phyloP scores from a whole-genome alignment of 2,888 invertebrate species.

The Hydriomena furcata region DNA sequence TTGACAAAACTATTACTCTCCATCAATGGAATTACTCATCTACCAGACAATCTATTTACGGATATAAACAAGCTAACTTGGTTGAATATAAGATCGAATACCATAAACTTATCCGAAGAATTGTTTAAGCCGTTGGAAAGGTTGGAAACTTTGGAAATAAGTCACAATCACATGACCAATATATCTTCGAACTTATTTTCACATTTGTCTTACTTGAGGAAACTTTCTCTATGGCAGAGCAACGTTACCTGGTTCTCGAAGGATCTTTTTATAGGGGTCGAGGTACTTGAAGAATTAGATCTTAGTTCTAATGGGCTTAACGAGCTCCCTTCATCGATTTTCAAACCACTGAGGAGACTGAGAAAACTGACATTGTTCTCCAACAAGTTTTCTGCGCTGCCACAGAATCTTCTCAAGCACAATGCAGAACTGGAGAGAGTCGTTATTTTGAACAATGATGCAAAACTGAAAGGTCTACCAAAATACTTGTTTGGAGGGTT shows the following conservation, averaged over 20 bases:
- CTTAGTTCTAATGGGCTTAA: conserved; percentile 86
- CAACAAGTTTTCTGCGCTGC: conserved; percentile 86
- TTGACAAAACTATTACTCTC: conserved; percentile 82
- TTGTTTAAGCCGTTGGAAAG: conserved; percentile 82
- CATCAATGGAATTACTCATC: conserved; percentile 83
- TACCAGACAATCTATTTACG: conserved; percentile 85
- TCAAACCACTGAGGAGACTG: conserved; percentile 84
- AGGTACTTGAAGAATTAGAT: conserved; percentile 86
- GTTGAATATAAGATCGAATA: conserved; percentile 86
- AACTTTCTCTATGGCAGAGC: conserved; percentile 88
- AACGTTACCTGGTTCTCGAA: conserved; percentile 85
- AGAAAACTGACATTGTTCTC: conserved; percentile 85
- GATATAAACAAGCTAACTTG: conserved; percentile 85
- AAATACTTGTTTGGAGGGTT: conserved; percentile 84
- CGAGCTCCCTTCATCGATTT: conserved; percentile 84
- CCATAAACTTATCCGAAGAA: conserved; percentile 80
- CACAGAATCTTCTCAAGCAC: conserved; percentile 82
- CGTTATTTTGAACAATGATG: conserved; percentile 83
- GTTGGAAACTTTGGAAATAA: conserved; percentile 85
- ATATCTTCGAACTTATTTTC: conserved; percentile 85
- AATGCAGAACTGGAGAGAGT: conserved; percentile 81
- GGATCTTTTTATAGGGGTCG: conserved; percentile 85
- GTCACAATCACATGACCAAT: conserved; percentile 85
- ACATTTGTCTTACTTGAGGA: conserved; percentile 82
- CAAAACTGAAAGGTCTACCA: conserved; percentile 83